A percentile compares a stretch with the other conserved stretches of the same genome.
phyloP scores from a whole-genome alignment of 2,888 invertebrate species.

The Idaea aversata region DNA sequence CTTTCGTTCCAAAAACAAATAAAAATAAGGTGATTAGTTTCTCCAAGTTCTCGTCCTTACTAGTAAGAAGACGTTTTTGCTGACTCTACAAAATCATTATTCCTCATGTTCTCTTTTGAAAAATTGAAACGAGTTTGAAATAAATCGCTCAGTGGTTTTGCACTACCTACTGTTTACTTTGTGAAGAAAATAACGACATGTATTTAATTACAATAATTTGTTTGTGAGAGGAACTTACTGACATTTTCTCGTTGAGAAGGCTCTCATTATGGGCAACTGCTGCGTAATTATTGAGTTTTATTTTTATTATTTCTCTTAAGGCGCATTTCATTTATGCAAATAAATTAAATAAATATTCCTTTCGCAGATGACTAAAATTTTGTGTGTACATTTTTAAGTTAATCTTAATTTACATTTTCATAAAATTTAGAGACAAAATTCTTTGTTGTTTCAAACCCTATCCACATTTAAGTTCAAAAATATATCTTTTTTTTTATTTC shows the following conservation, averaged over 20 bases:
- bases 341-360: no score
- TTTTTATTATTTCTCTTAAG: neutral
- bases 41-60: no score
- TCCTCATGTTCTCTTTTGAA: constrained; percentile 41
- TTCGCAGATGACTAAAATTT: no score
- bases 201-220: constrained; percentile 24
- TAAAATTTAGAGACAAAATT: no score
- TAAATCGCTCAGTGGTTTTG: constrained; percentile 34
- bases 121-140: constrained; percentile 46
- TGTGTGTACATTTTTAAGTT: no score
- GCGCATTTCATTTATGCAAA: no score
- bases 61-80: constrained; percentile 29
- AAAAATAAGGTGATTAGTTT: no score
- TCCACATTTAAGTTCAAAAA: no score
- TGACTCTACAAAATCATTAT: constrained; percentile 44
- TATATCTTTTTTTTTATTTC: neutral
- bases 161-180: constrained; percentile 37
- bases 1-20: no score
- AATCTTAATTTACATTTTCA: no score
- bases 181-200: constrained; percentile 15
- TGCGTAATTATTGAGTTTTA: neutral
- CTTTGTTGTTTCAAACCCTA: no score
- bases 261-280: neutral
- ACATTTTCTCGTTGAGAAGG: constrained; percentile 2
- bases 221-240: constrained; percentile 19